Evolutionary conservation across 2,797 vertebrate species (phyloP), one percentile per base, ranked within the genome.

Genomic region (Harpagifer antarcticus): DNA sequence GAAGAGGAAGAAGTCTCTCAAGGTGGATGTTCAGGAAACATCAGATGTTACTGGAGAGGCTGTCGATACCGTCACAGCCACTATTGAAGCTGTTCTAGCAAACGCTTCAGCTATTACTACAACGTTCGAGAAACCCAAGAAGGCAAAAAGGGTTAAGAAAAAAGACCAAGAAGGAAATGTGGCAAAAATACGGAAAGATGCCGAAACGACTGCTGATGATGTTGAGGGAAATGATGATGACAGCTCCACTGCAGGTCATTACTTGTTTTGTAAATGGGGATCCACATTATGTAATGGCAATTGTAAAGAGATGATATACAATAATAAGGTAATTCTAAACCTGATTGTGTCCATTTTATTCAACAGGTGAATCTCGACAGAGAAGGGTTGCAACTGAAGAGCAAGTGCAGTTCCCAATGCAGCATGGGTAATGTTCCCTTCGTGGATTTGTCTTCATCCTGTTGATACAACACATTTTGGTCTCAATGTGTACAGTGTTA

Each of bases 351-450:
- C 14, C 3, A 14, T 84, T 54, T 86, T 73, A 10, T 78, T 48
- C 0, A 68, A 71, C 89, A 98, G 97, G 96, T 59, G 96, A 96
- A 82, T 87, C 92, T 17, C 93, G 93, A 60, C 95, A 68, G 66
- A 57, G 97, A 66, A 95, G 97, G 81, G 95, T 99, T 53, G 97
- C 98, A 54, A 97, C 97, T 2, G 96, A 96, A 76, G 97, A 97
- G 73, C 97, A 99, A 90, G 97, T 99, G 79, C 95, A 96, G 70
- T 96, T 98, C 68, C 97, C 98, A 3, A 93, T 99, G 86, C 91
- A 93, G 68, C 96, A 97, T 55, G 98, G 98, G 98, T 99, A 96
- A 93, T 64, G 49, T 64, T 64, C 16, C 23, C 20, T 59, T 49
- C 0, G 3, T 68, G 17, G 31, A 47, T 2, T 43, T 48, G 27